A percentile compares a stretch with the other conserved stretches of the same genome.
These are phyloP conservation scores for Whitmania pigra DNA, from an alignment of 1,140 invertebrate genomes.

Conservation along the genomic window DNA sequence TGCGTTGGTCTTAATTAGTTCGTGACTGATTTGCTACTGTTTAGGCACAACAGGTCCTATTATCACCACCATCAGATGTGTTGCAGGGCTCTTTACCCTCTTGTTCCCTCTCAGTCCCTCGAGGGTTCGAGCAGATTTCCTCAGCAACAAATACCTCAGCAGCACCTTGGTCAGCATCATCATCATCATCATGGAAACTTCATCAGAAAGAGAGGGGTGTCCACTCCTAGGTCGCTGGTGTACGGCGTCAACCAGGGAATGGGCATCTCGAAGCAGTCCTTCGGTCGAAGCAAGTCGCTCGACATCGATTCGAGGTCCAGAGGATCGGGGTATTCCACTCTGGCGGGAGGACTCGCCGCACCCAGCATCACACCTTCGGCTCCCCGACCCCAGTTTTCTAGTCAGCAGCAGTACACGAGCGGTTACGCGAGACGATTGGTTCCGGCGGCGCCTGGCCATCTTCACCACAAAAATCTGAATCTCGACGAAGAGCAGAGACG, in stretches of 20 bases:
- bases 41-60: not conserved
- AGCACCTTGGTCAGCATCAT: not conserved
- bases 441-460: not conserved
- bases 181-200: not conserved
- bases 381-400: not conserved
- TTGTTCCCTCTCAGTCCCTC: too few relatives aligned
- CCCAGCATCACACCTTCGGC: not conserved
- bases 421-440: too few relatives aligned
- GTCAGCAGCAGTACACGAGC: not conserved
- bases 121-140: not conserved
- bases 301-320: constrained; percentile 2
- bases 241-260: not conserved
- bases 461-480: constrained; percentile 7
- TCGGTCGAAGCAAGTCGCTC: constrained; percentile 9
- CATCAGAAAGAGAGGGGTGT: not conserved
- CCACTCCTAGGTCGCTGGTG: not conserved
- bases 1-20: too few relatives aligned
- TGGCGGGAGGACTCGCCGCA: not conserved
- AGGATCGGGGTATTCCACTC: not conserved
- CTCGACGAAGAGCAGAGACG: constrained; percentile 6
- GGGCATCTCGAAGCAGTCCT: constrained; percentile 3
- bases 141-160: not conserved
- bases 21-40: not conserved
- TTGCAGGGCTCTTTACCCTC: too few relatives aligned
- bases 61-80: not conserved